These are phyloP conservation scores for Heptranchias perlo DNA, from an alignment of 2,113 vertebrate genomes.

Conservation along the genomic window DNA sequence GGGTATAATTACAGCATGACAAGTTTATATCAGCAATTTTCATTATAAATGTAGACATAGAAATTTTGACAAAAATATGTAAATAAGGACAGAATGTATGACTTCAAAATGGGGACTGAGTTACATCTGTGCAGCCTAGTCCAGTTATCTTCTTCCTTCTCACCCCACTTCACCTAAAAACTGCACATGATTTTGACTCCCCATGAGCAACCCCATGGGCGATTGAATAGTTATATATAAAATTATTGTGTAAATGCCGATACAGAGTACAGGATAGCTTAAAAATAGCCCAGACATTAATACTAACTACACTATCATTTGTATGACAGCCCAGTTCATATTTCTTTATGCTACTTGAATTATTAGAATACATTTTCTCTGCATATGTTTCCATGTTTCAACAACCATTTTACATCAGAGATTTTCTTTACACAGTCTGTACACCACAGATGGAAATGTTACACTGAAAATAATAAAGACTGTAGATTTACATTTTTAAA, in stretches of 20 bases:
- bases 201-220: neutral
- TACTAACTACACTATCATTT: neutral
- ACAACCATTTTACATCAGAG: no score
- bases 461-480: neutral
- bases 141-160: neutral
- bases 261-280: neutral
- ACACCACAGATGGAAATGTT: neutral
- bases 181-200: neutral
- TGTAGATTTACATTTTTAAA: neutral
- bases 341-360: neutral
- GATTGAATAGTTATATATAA: neutral
- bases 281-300: neutral
- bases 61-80: neutral
- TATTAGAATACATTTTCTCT: neutral
- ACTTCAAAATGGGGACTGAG: neutral
- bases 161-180: neutral
- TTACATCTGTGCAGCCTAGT: neutral
- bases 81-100: neutral
- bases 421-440: neutral
- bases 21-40: neutral
- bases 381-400: neutral
- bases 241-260: neutral
- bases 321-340: neutral
- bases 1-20: neutral
- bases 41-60: neutral